Evolutionary conservation across 53 echinoderm and acorn worm genomes (phyloP), one percentile per base, ranked within the genome.

Genomic region (Holothuria leucospilota): DNA sequence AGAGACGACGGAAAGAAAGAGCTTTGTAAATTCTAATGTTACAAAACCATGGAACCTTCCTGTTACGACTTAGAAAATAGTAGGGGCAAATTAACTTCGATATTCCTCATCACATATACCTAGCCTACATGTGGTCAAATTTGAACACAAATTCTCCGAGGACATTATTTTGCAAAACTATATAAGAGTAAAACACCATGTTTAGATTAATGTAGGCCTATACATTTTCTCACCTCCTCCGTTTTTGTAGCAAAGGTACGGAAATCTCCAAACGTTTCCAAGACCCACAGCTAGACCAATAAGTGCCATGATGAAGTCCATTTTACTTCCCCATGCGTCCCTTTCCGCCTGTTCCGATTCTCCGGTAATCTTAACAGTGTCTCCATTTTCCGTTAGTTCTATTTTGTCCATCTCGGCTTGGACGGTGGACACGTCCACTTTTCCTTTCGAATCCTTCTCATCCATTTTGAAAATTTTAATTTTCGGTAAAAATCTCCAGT

Each of bases 191-290:
- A 34, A 34, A 34, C 34, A 2, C 34, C 3, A 34, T 34, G 34
- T 34, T 34, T 34, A 34, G 34, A 34, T 34, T 34, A 34, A 34
- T 34, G 3, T 34, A 34, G 3, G n/a, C n/a, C n/a, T n/a, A n/a
- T n/a, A 34, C 34, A 49, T 11, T 0, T 20, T 16, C 84, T 87
- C 58, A 91, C 91, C 91, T 87, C 91, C 91, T 58, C 91, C 91
- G 59, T 91, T 91, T 67, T 91, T 91, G 91, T 91, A 91, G 84
- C 87, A 87, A 24, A 91, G 87, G 59, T 91, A 91, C 21, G 91
- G 91, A 82, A 91, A 91, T 27, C 91, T 87, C 91, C 91, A 91
- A 40, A 91, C 91, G 69, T 91, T 91, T 20, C 91, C 91, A 16
- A 91, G 77, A 2, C 91, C 91, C 38, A 91, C 91, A 29, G 91